Conservation (phyloP, 2,797 vertebrate species). For the Lacerta agilis region DNA sequence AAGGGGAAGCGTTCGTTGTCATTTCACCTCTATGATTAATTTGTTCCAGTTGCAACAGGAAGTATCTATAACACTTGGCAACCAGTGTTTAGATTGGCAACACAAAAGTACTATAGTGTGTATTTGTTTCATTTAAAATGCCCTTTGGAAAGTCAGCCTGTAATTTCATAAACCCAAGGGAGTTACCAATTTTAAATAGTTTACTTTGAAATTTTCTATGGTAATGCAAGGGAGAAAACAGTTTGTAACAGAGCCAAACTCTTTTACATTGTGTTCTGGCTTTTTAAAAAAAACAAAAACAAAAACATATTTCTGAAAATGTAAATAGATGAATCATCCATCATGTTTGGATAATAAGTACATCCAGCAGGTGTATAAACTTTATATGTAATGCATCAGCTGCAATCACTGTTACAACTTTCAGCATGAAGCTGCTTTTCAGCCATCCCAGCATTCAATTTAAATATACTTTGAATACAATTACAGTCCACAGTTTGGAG, state of each 20-base stretch:
- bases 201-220: slow-evolving; percentile 50
- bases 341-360: slow-evolving; percentile 27
- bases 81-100: neutral
- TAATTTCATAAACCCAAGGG: slow-evolving; percentile 46
- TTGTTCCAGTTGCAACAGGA: slow-evolving; percentile 39
- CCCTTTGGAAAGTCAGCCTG: slow-evolving; percentile 38
- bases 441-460: slow-evolving; percentile 7
- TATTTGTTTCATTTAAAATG: slow-evolving; percentile 47
- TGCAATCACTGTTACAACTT: neutral
- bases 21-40: slow-evolving; percentile 46
- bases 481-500: neutral
- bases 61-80: slow-evolving; percentile 17
- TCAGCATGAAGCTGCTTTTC: neutral
- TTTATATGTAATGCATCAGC: neutral
- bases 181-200: slow-evolving; percentile 43
- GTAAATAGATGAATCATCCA: slow-evolving; percentile 19
- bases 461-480: slow-evolving; percentile 43
- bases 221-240: slow-evolving; percentile 16
- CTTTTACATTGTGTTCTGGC: slow-evolving; percentile 9
- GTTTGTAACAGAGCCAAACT: slow-evolving; percentile 42
- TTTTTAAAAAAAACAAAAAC: slow-evolving; percentile 28
- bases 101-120: slow-evolving; percentile 16
- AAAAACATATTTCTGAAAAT: slow-evolving; percentile 31
- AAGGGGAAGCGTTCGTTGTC: slow-evolving; percentile 8
- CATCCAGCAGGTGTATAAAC: slow-evolving; percentile 25